These are phyloP conservation scores for Brachypteracias leptosomus DNA, from an alignment of 2,113 vertebrate genomes.

Conservation along the genomic window DNA sequence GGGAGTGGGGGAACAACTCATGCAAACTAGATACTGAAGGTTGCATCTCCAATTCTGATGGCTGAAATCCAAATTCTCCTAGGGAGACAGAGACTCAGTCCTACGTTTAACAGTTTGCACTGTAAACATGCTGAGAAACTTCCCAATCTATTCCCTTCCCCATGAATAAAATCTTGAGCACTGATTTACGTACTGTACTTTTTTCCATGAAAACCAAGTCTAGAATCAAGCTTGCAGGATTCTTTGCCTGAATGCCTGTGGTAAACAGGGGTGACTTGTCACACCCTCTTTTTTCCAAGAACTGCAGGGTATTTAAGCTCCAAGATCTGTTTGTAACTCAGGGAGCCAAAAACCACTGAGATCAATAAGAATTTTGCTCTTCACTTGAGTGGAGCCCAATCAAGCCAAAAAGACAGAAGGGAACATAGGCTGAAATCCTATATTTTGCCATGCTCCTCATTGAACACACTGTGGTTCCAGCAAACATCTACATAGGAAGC, in stretches of 20 bases:
- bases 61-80: neutral
- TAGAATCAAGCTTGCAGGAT: neutral
- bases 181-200: fast-evolving
- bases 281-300: neutral
- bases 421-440: neutral
- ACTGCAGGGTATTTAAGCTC: neutral
- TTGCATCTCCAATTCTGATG: neutral
- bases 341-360: neutral
- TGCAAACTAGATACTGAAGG: neutral
- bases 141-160: neutral
- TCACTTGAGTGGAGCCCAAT: neutral
- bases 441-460: neutral
- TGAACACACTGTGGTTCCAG: neutral
- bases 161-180: neutral
- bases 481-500: neutral
- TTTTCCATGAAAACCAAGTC: neutral
- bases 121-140: neutral
- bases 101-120: neutral
- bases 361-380: neutral
- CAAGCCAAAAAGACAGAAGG: neutral
- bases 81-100: neutral
- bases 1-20: neutral
- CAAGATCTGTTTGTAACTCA: neutral
- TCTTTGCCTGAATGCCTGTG: neutral
- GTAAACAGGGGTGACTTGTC: neutral